phyloP scores from a whole-genome alignment of 2,888 invertebrate species.

The Thymelicus sylvestris region DNA sequence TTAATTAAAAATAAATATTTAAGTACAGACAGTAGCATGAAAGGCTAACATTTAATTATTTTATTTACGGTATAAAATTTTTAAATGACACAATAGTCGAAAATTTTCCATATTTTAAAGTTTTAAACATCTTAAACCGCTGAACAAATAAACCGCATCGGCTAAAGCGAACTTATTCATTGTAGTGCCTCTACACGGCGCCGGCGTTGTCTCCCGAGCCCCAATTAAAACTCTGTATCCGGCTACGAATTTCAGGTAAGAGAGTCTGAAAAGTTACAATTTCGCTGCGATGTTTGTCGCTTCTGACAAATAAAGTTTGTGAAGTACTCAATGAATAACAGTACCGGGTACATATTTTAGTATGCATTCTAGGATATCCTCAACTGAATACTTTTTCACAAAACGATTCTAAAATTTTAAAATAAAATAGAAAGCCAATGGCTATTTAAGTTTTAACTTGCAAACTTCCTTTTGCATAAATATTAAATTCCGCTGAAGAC shows the following conservation, averaged over 20 bases:
- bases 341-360: neutral
- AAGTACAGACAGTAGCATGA: too few species aligned
- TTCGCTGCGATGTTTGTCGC: conserved; percentile 4
- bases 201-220: conserved; percentile 22
- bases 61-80: too few species aligned
- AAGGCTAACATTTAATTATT: too few species aligned
- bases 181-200: conserved; percentile 32
- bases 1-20: too few species aligned
- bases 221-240: conserved; percentile 60
- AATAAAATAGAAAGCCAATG: too few species aligned
- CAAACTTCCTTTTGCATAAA: too few species aligned
- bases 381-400: too few species aligned
- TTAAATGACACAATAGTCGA: neutral
- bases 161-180: conserved; percentile 38
- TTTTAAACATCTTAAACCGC: neutral
- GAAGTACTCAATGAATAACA: conserved; percentile 7
- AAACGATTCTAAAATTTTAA: too few species aligned
- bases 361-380: too few species aligned
- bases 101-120: neutral
- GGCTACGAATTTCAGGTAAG: neutral
- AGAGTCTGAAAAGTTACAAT: conserved; percentile 11
- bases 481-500: too few species aligned
- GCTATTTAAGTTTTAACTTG: neutral
- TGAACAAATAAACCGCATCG: neutral
- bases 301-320: conserved; percentile 6